A percentile compares a stretch with the other conserved stretches of the same genome.
These are phyloP conservation scores for Sakesphorus luctuosus DNA, from an alignment of 2,113 vertebrate genomes.

Conservation along the genomic window DNA sequence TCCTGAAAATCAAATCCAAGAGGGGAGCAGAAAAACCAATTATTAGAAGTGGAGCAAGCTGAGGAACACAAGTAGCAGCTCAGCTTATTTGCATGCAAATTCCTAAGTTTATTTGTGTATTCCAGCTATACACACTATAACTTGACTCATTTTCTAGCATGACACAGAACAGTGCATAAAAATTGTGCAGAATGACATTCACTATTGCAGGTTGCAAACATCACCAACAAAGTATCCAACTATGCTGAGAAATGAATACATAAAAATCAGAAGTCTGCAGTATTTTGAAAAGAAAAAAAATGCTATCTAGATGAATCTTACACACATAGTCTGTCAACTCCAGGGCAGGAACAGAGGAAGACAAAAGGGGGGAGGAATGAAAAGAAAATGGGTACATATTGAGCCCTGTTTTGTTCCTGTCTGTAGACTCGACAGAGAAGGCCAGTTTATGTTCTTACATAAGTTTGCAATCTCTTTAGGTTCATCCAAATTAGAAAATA, in stretches of 20 bases:
- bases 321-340: not conserved
- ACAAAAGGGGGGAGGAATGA: not conserved
- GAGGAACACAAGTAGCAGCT: not conserved
- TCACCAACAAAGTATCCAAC: not conserved
- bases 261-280: not conserved
- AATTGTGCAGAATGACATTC: not conserved
- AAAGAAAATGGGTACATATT: not conserved
- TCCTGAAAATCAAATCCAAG: not conserved
- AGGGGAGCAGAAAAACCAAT: not conserved
- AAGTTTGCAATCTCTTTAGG: not conserved
- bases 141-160: not conserved
- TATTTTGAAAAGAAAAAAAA: not conserved
- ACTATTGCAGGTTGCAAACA: not conserved
- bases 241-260: not conserved
- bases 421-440: not conserved
- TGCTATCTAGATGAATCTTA: not conserved
- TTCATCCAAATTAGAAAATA: not conserved
- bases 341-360: not conserved
- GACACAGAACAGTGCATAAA: not conserved
- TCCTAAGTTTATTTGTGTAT: not conserved
- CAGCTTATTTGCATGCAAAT: not conserved
- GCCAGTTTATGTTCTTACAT: accelerated
- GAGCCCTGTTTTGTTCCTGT: not conserved
- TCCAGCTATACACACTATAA: not conserved
- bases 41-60: not conserved